Evolutionary conservation across 1,140 invertebrate genomes (phyloP).

Genomic region (Neodiprion pinetum): DNA sequence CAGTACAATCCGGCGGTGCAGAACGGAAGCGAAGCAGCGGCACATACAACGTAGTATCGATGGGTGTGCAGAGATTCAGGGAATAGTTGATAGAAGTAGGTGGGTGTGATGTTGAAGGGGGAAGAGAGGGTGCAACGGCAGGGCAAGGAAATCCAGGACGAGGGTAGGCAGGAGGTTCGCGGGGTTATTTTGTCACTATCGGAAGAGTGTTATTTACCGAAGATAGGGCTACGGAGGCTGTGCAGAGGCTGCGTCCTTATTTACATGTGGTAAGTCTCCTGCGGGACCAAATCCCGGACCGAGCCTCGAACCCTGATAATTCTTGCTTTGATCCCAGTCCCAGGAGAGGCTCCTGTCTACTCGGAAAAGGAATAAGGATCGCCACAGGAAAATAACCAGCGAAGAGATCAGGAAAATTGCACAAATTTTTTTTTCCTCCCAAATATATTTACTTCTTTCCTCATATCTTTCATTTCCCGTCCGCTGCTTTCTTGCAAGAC

Average conservation of each 20-base stretch:
- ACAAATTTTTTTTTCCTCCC: neutral
- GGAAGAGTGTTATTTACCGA: conserved; percentile 63
- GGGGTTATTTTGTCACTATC: conserved; percentile 52
- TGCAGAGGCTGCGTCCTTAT: conserved; percentile 57
- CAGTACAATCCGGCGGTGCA: no score
- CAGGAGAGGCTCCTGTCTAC: conserved; percentile 47
- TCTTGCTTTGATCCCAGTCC: conserved; percentile 63
- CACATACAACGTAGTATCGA: neutral
- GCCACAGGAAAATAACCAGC: conserved; percentile 17
- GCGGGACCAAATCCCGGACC: conserved; percentile 62
- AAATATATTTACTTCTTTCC: neutral
- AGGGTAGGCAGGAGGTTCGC: conserved; percentile 15
- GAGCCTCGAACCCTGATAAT: conserved; percentile 60
- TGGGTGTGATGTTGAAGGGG: neutral
- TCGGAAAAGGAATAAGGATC: conserved; percentile 38
- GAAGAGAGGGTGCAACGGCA: neutral
- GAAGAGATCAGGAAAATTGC: neutral
- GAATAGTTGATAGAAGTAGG: conserved; percentile 2
- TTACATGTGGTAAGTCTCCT: conserved; percentile 65
- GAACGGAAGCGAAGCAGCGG: neutral
- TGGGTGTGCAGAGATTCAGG: neutral
- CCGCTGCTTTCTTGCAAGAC: no score
- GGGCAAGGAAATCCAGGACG: conserved; percentile 6
- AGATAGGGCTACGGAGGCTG: conserved; percentile 35
- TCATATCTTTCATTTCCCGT: neutral